These are phyloP conservation scores for Cotesia typhae DNA, from an alignment of 1,140 invertebrate genomes.

Conservation along the genomic window DNA sequence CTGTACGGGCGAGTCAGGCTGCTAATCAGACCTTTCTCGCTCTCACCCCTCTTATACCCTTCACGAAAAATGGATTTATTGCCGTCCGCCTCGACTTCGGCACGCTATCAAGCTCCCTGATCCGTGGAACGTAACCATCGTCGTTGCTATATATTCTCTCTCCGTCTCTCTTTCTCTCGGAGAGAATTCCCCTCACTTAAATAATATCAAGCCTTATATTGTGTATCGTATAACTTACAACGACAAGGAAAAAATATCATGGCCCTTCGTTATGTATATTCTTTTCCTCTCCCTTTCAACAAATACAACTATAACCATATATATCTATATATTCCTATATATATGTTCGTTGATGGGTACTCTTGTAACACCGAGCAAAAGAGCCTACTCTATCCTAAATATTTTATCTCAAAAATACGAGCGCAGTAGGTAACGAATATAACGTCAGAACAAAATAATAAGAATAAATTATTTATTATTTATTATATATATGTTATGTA, in stretches of 20 bases:
- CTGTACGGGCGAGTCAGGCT: slow-evolving; percentile 65
- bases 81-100: slow-evolving; percentile 66
- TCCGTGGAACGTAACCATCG: slow-evolving; percentile 63
- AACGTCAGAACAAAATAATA: slow-evolving; percentile 2
- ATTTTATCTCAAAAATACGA: slow-evolving; percentile 15
- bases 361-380: neutral
- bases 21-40: slow-evolving; percentile 63
- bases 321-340: neutral
- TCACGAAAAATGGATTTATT: slow-evolving; percentile 68
- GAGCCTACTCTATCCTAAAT: neutral
- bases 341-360: neutral
- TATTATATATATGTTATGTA: neutral
- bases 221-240: neutral
- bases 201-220: slow-evolving; percentile 2
- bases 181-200: slow-evolving; percentile 10
- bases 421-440: neutral
- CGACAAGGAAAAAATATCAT: slow-evolving; percentile 6
- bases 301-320: no score
- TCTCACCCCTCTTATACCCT: slow-evolving; percentile 52
- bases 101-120: slow-evolving; percentile 67
- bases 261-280: slow-evolving; percentile 20
- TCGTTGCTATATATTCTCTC: slow-evolving; percentile 46
- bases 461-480: slow-evolving; percentile 13
- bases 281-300: slow-evolving; percentile 7
- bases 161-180: slow-evolving; percentile 19